phyloP scores from a whole-genome alignment of 2,797 vertebrate species.

The Chiloscyllium punctatum region DNA sequence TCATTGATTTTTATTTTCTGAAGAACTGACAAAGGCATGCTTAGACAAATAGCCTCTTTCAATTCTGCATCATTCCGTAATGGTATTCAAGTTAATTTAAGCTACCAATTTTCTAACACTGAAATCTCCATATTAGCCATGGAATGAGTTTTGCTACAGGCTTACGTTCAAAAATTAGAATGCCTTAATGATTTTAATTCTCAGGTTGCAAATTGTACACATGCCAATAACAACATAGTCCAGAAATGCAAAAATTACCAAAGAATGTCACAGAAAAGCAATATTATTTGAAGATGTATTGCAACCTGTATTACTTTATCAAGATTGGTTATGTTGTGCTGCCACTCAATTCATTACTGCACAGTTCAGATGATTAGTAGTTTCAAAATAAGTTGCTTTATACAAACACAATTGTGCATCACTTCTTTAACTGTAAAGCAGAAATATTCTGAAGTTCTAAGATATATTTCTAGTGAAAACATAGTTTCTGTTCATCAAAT shows the following conservation, averaged over 20 bases:
- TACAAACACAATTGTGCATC: neutral
- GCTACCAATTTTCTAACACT: no score
- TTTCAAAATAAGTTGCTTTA: neutral
- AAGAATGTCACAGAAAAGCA: neutral
- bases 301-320: neutral
- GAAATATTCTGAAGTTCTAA: neutral
- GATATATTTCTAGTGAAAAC: neutral
- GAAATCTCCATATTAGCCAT: no score
- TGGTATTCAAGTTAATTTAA: no score
- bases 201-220: neutral
- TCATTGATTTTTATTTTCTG: no score
- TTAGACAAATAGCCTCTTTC: no score
- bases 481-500: neutral
- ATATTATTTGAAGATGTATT: neutral
- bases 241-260: no score
- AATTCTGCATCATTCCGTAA: no score
- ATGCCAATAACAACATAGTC: neutral
- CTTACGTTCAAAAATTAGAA: neutral
- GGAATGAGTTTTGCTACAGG: neutral
- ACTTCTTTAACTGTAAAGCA: neutral
- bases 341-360: neutral
- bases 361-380: neutral
- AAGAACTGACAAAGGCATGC: no score
- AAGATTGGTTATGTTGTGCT: neutral
- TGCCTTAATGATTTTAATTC: neutral